A percentile compares a stretch with the other conserved stretches of the same genome.
Evolutionary conservation across 2,888 invertebrate genomes (phyloP).

Genomic region (Drosophila robusta): DNA sequence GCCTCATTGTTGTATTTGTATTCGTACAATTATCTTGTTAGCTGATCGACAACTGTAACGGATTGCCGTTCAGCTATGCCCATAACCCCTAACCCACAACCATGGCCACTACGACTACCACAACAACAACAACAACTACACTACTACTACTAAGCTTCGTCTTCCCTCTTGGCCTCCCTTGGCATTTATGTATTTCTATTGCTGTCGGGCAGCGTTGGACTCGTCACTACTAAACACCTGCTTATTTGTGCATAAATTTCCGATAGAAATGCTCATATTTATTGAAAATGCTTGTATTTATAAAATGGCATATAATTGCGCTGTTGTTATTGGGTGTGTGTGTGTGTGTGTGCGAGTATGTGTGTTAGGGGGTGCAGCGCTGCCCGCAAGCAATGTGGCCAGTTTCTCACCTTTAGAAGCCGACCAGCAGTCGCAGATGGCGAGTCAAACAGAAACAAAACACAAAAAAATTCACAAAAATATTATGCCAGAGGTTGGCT

Average conservation of each 20-base stretch:
- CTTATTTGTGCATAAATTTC: slow-evolving; percentile 74
- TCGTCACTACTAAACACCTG: slow-evolving; percentile 72
- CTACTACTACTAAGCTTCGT: background rate
- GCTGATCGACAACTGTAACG: slow-evolving; percentile 80
- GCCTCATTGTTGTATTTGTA: slow-evolving; percentile 43
- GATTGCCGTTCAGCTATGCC: slow-evolving; percentile 56
- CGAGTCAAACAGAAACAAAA: slow-evolving; percentile 23
- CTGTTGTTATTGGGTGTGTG: slow-evolving; percentile 19
- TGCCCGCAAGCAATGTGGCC: slow-evolving; percentile 73
- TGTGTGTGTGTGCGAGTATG: slow-evolving; percentile 37
- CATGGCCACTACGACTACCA: slow-evolving; percentile 10
- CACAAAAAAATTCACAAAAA: slow-evolving; percentile 11
- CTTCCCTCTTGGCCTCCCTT: slow-evolving; percentile 10
- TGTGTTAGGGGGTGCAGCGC: slow-evolving; percentile 61
- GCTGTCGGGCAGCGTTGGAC: slow-evolving; percentile 40
- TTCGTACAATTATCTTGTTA: slow-evolving; percentile 74
- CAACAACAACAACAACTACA: background rate
- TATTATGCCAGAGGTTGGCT: slow-evolving; percentile 43
- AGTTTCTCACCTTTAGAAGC: slow-evolving; percentile 80
- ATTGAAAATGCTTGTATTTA: slow-evolving; percentile 72
- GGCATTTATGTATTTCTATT: slow-evolving; percentile 14
- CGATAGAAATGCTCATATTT: slow-evolving; percentile 70
- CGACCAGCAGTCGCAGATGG: slow-evolving; percentile 67
- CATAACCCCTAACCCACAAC: slow-evolving; percentile 23
- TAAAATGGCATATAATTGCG: slow-evolving; percentile 74